These are phyloP conservation scores for Megalopta genalis DNA, from an alignment of 1,140 invertebrate genomes.

Conservation along the genomic window DNA sequence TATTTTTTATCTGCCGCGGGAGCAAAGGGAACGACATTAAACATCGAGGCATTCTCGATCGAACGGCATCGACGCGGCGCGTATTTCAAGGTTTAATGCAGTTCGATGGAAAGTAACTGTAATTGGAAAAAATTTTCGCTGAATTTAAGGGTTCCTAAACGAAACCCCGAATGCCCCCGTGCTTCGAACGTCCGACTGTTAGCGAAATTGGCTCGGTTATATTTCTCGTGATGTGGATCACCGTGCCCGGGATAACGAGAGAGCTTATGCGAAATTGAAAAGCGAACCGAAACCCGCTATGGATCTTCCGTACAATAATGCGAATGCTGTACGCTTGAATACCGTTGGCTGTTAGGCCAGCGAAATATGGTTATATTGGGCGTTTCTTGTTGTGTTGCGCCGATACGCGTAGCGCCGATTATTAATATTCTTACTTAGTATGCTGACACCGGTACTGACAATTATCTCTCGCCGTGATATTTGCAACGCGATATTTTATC, in stretches of 20 bases:
- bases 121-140: conserved; percentile 31
- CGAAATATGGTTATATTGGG: background rate
- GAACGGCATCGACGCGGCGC: background rate
- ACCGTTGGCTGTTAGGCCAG: background rate
- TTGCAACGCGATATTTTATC: too few relatives aligned
- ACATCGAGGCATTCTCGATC: background rate
- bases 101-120: conserved; percentile 7
- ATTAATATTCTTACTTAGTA: too few relatives aligned
- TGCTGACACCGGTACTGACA: too few relatives aligned
- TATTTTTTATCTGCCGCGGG: conserved; percentile 24
- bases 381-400: background rate
- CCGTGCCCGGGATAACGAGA: conserved; percentile 7
- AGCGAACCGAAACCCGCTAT: background rate
- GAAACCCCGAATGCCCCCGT: background rate
- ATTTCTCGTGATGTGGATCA: background rate
- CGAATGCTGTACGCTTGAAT: background rate
- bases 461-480: too few relatives aligned
- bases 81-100: conserved; percentile 38
- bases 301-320: background rate
- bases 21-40: conserved; percentile 12
- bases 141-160: conserved; percentile 4
- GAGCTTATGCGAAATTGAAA: conserved; percentile 26
- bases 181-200: background rate
- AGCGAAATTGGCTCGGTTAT: conserved; percentile 3
- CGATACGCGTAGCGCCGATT: too few relatives aligned